These are phyloP conservation scores for Engraulis encrasicolus DNA, from an alignment of 2,113 vertebrate species.

Conservation along the genomic window DNA sequence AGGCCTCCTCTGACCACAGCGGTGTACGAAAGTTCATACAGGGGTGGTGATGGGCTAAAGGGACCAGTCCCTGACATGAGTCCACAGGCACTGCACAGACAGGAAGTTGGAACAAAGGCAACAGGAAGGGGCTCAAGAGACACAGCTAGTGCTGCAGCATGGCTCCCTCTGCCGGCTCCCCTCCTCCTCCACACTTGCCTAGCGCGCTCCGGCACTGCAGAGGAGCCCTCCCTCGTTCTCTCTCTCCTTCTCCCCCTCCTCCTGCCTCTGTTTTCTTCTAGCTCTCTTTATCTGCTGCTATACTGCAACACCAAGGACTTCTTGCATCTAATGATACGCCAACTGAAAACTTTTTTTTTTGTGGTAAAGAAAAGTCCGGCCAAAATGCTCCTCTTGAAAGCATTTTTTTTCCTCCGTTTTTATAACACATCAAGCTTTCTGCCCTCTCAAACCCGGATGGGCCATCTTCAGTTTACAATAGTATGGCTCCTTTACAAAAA, in stretches of 20 bases:
- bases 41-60: slow-evolving; percentile 83
- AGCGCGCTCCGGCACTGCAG: slow-evolving; percentile 83
- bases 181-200: slow-evolving; percentile 82
- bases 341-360: slow-evolving; percentile 27
- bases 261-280: slow-evolving; percentile 78
- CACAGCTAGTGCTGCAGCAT: slow-evolving; percentile 78
- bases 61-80: slow-evolving; percentile 87
- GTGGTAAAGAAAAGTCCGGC: slow-evolving; percentile 81
- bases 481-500: slow-evolving; percentile 87
- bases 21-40: slow-evolving; percentile 86
- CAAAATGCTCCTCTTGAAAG: slow-evolving; percentile 90
- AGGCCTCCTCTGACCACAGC: slow-evolving; percentile 39
- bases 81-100: slow-evolving; percentile 83
- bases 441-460: slow-evolving; percentile 87
- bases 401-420: slow-evolving; percentile 77
- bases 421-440: slow-evolving; percentile 68
- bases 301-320: not conserved
- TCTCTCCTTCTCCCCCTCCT: slow-evolving; percentile 67
- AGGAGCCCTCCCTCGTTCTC: slow-evolving; percentile 81
- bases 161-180: slow-evolving; percentile 70
- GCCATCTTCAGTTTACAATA: slow-evolving; percentile 89
- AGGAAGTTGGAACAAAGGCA: slow-evolving; percentile 39
- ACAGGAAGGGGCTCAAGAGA: slow-evolving; percentile 83
- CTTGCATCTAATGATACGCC: not conserved
- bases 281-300: slow-evolving; percentile 70